Evolutionary conservation across 1,140 invertebrate genomes (phyloP).

Genomic region (Drosophila yakuba): DNA sequence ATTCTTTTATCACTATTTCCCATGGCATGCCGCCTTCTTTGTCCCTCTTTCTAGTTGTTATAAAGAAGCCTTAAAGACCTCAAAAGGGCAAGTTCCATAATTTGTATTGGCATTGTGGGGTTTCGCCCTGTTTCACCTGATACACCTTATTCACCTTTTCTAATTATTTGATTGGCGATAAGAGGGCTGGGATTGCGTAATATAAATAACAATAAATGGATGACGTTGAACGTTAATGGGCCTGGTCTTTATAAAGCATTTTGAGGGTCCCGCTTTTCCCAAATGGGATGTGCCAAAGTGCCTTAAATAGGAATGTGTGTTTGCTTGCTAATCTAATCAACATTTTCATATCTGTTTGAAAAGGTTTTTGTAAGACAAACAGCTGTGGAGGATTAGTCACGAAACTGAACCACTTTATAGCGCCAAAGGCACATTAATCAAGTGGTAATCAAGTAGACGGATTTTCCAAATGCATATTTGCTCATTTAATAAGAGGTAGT

Average conservation of each 20-base stretch:
- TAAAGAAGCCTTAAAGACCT: slow-evolving; percentile 21
- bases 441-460: neutral
- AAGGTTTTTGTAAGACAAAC: slow-evolving; percentile 10
- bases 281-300: slow-evolving; percentile 18
- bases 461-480: slow-evolving; percentile 12
- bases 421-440: too few species aligned
- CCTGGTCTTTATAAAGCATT: slow-evolving; percentile 10
- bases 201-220: slow-evolving; percentile 46
- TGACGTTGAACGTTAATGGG: slow-evolving; percentile 29
- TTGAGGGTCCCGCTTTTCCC: neutral
- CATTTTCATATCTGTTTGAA: slow-evolving; percentile 10
- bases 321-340: slow-evolving; percentile 28
- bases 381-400: slow-evolving; percentile 24
- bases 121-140: slow-evolving; percentile 14
- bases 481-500: slow-evolving; percentile 2
- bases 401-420: neutral
- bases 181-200: slow-evolving; percentile 51
- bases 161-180: slow-evolving; percentile 75
- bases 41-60: slow-evolving; percentile 19
- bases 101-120: slow-evolving; percentile 44
- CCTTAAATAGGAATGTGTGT: slow-evolving; percentile 14
- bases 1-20: slow-evolving; percentile 5
- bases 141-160: slow-evolving; percentile 35
- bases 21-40: neutral
- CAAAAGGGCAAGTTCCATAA: slow-evolving; percentile 42